phyloP scores from a whole-genome alignment of 35 echinoderm and acorn worm genomes.

The Eucidaris tribuloides region DNA sequence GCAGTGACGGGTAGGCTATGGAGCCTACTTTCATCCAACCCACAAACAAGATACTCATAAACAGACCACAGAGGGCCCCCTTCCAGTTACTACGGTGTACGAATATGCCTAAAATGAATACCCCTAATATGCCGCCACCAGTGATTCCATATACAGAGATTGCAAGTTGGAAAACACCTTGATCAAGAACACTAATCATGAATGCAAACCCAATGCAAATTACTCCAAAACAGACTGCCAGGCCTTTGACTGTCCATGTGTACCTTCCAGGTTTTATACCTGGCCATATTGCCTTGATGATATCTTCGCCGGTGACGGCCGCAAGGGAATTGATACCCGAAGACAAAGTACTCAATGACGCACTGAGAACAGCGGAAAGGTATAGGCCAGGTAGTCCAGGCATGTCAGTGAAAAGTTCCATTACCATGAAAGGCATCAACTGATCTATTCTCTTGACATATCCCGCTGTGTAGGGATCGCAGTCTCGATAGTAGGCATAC shows the following conservation, averaged over 20 bases:
- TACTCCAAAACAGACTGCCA: neutral
- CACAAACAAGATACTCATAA: neutral
- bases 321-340: slow-evolving; percentile 63
- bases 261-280: neutral
- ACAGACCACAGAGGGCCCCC: neutral
- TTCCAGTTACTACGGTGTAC: neutral
- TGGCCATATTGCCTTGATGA: slow-evolving; percentile 25
- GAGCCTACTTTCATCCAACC: neutral
- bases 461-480: too few species aligned
- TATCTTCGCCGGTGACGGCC: slow-evolving; percentile 50
- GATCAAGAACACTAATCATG: neutral
- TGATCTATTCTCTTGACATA: too few species aligned
- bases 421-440: slow-evolving; percentile 86
- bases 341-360: slow-evolving; percentile 57
- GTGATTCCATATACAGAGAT: neutral
- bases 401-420: slow-evolving; percentile 65
- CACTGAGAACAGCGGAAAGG: slow-evolving; percentile 82
- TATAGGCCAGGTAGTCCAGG: slow-evolving; percentile 90
- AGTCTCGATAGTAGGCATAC: too few species aligned
- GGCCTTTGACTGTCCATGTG: too few species aligned
- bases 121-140: neutral
- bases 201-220: neutral
- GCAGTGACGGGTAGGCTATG: neutral
- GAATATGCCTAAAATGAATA: neutral
- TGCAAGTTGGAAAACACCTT: neutral